phyloP scores from a whole-genome alignment of 2,113 vertebrate genomes.

The Epinephelus lanceolatus region DNA sequence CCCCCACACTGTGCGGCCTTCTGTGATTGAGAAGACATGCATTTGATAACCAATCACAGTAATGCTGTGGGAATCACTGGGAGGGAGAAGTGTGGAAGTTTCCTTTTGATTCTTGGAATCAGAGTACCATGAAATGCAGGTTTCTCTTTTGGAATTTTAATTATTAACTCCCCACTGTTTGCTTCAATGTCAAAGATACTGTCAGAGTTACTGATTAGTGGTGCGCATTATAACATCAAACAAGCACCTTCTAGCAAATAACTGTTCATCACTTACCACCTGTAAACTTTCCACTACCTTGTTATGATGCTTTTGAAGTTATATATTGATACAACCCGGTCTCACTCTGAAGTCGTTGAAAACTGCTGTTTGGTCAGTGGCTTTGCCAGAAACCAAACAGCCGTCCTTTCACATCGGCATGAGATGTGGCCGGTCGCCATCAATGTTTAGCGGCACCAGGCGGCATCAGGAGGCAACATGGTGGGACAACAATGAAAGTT shows the following conservation, averaged over 20 bases:
- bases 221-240: background rate
- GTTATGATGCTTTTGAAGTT: background rate
- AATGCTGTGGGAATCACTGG: slow-evolving; percentile 20
- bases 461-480: too few species aligned
- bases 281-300: background rate
- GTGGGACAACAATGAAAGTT: too few species aligned
- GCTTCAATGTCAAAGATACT: slow-evolving; percentile 14
- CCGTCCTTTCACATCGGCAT: too few species aligned
- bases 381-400: too few species aligned
- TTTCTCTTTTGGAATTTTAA: slow-evolving; percentile 51
- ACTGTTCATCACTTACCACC: background rate
- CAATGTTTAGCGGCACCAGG: too few species aligned
- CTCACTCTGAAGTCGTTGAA: too few species aligned
- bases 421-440: too few species aligned
- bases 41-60: slow-evolving; percentile 45
- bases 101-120: slow-evolving; percentile 40
- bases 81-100: slow-evolving; percentile 12
- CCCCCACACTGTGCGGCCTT: slow-evolving; percentile 51
- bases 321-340: background rate
- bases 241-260: background rate
- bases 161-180: slow-evolving; percentile 42
- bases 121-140: background rate
- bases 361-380: too few species aligned
- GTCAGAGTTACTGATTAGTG: background rate
- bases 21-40: slow-evolving; percentile 44